A percentile compares a stretch with the other conserved stretches of the same genome.
phyloP scores from a whole-genome alignment of 2,797 vertebrate species.

The Centropyge bicolor region DNA sequence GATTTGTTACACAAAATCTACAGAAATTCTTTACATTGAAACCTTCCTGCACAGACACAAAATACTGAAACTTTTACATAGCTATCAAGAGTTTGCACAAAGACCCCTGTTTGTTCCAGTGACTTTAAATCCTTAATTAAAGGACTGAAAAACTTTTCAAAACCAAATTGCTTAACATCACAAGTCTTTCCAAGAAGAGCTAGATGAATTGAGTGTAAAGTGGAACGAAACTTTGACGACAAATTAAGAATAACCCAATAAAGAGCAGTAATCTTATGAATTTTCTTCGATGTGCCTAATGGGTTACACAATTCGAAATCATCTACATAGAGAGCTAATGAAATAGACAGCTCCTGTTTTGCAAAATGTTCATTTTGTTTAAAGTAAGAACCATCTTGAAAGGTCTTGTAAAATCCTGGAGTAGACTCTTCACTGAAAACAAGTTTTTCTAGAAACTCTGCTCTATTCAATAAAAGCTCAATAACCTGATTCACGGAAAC shows the following conservation, averaged over 20 bases:
- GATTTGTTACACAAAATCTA: constrained; percentile 42
- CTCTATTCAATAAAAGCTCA: constrained; percentile 19
- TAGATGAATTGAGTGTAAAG: constrained; percentile 30
- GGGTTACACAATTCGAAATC: constrained; percentile 30
- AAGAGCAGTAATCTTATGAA: constrained; percentile 28
- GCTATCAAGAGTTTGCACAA: constrained; percentile 21
- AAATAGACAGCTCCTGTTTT: neutral
- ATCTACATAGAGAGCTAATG: constrained; percentile 8
- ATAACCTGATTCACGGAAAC: constrained; percentile 21
- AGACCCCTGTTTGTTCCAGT: constrained; percentile 19
- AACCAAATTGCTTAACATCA: constrained; percentile 40
- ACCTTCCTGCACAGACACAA: constrained; percentile 40
- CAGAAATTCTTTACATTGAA: constrained; percentile 32
- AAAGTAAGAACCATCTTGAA: constrained; percentile 15
- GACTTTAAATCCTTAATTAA: constrained; percentile 36
- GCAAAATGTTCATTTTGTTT: neutral
- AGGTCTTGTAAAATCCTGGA: constrained; percentile 12
- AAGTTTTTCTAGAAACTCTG: constrained; percentile 21
- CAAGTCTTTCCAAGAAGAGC: constrained; percentile 40
- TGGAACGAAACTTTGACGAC: constrained; percentile 1
- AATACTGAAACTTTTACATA: constrained; percentile 20
- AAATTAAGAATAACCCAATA: constrained; percentile 34
- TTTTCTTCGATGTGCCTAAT: constrained; percentile 21
- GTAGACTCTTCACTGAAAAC: constrained; percentile 1
- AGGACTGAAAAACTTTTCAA: constrained; percentile 24